Conservation (phyloP, 2,888 invertebrate genomes). For the Abrostola tripartita region DNA sequence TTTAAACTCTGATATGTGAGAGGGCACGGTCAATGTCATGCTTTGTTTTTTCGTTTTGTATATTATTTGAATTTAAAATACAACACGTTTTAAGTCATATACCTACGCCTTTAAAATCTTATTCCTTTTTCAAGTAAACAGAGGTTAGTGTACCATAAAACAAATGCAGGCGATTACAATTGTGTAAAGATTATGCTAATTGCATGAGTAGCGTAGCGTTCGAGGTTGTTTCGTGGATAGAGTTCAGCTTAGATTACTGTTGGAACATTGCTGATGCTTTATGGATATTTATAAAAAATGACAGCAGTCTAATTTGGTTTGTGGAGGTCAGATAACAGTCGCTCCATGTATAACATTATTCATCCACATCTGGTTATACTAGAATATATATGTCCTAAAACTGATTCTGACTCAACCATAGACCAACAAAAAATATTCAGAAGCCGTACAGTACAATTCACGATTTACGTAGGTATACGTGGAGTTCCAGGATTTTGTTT, state of each 20-base stretch:
- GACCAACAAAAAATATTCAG: too few species aligned
- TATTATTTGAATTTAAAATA: conserved; percentile 10
- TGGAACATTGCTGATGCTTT: too few species aligned
- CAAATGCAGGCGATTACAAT: conserved; percentile 2
- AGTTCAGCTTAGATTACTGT: neutral
- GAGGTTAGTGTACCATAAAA: conserved; percentile 11
- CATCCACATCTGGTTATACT: neutral
- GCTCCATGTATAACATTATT: neutral
- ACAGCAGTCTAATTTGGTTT: neutral
- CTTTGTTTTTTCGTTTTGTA: conserved; percentile 21
- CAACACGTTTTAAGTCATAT: conserved; percentile 16
- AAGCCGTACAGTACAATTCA: too few species aligned
- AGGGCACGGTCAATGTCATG: conserved; percentile 33
- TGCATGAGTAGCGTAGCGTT: conserved; percentile 2
- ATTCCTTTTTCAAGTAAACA: neutral
- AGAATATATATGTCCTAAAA: neutral
- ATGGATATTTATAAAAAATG: too few species aligned
- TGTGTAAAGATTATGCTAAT: conserved; percentile 7
- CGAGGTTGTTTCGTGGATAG: neutral
- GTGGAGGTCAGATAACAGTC: neutral
- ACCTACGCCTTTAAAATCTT: neutral
- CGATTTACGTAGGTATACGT: too few species aligned
- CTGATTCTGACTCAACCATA: neutral
- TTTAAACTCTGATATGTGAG: conserved; percentile 19
- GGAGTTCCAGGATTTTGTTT: too few species aligned